Base-by-base conservation (phyloP, 1,140 invertebrate species). In the Neodiprion virginianus region DNA sequence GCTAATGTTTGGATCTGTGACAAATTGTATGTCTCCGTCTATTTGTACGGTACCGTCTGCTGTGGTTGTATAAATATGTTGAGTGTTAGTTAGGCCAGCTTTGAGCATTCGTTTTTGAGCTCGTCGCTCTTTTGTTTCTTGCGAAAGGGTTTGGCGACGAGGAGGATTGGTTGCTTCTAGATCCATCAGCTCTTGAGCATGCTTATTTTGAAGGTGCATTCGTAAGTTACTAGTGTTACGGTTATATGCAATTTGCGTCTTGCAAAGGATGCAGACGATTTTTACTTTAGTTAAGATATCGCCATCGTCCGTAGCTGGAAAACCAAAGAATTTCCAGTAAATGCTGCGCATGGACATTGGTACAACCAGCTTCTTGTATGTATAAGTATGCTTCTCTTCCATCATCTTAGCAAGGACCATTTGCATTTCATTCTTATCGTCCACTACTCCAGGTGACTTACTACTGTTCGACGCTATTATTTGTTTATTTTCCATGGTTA, bases 261-360 rank as follows among this genome's bases (percentile, higher is more conserved):
- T 91, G 77, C 91, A 93, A 0, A 92, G 76, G 53, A 91, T 89
- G 73, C 92, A 92, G 14, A 93, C 89, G 10, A 92, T 92, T 79
- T 91, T 92, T 7, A 91, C 85, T 85, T 91, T 92, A n/a, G 91
- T 92, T 3, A 93, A 82, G 73, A 92, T 92, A 72, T 90, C 89
- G 65, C 91, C 90, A 53, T 91, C 87, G 21, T 91, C 90, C 65
- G 89, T 90, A 0, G 91, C 92, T 67, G 92, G 92, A 84, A 92
- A 93, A 14, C 92, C 92, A 82, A 92, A 93, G 80, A 91, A 91
- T 77, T 91, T 91, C 92, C 92, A 93, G 80, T 92, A 92, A 67
- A 91, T 91, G 77, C 91, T 92, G 72, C 92, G 85, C 92, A 92
- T 93, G 1, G 90, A 87, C 76, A 88, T 87, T 7, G 91, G 91